Conservation (phyloP, 1,140 invertebrate genomes). For the Bemisia tabaci region DNA sequence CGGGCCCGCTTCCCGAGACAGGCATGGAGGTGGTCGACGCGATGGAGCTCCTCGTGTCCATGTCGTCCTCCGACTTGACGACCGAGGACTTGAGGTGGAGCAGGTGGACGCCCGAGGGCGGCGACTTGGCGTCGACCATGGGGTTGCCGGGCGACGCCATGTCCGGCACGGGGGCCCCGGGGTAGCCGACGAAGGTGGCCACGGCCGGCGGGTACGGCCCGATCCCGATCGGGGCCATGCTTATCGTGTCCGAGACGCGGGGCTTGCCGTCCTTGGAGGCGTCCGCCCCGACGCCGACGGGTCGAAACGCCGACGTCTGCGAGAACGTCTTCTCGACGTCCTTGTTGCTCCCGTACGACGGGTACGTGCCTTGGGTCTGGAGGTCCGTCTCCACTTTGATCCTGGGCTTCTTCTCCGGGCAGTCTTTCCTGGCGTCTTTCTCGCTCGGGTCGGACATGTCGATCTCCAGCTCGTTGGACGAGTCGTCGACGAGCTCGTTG, state of each 20-base stretch:
- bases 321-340: constrained; percentile 39
- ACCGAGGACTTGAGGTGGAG: constrained; percentile 33
- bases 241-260: constrained; percentile 27
- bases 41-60: constrained; percentile 19
- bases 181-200: constrained; percentile 47
- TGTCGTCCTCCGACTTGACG: constrained; percentile 29
- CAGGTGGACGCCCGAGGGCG: constrained; percentile 25
- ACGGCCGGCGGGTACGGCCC: constrained; percentile 43
- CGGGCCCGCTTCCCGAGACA: background rate
- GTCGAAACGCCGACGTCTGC: constrained; percentile 57
- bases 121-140: constrained; percentile 32
- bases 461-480: constrained; percentile 62
- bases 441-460: constrained; percentile 48
- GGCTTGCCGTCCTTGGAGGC: constrained; percentile 19
- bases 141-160: constrained; percentile 28
- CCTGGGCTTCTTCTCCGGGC: constrained; percentile 32
- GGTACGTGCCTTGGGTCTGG: constrained; percentile 3
- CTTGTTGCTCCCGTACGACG: constrained; percentile 12
- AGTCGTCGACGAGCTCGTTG: constrained; percentile 62
- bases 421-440: constrained; percentile 22
- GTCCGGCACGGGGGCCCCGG: constrained; percentile 31
- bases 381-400: constrained; percentile 33
- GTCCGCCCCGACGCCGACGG: constrained; percentile 38
- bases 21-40: background rate
- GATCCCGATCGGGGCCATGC: constrained; percentile 32